Evolutionary conservation across 2,888 invertebrate species (phyloP).

Genomic region (Sinhomidia bicolor): DNA sequence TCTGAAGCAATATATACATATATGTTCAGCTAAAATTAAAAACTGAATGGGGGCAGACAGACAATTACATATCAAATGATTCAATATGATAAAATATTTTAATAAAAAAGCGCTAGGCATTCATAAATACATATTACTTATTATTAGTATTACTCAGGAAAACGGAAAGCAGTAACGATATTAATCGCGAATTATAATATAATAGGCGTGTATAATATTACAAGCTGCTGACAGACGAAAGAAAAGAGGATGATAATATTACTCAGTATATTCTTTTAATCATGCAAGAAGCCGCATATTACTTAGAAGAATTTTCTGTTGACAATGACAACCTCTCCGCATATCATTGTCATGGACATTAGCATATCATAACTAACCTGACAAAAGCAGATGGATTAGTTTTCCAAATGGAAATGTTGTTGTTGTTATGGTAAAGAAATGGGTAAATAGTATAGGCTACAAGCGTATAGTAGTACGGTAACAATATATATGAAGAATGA

Average conservation of each 20-base stretch:
- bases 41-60: neutral
- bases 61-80: neutral
- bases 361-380: slow-evolving; percentile 69
- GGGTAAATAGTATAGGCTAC: neutral
- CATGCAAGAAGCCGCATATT: slow-evolving; percentile 23
- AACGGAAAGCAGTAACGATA: slow-evolving; percentile 39
- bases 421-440: neutral
- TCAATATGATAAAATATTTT: slow-evolving; percentile 5
- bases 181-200: neutral
- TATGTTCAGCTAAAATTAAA: neutral
- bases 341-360: slow-evolving; percentile 57
- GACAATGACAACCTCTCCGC: slow-evolving; percentile 42
- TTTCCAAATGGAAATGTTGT: neutral
- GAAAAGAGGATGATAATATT: too few species aligned
- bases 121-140: slow-evolving; percentile 8
- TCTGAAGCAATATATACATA: too few species aligned
- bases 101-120: slow-evolving; percentile 7
- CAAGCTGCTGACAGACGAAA: neutral
- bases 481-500: too few species aligned
- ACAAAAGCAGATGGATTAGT: slow-evolving; percentile 56
- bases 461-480: too few species aligned
- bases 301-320: too few species aligned
- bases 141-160: slow-evolving; percentile 47
- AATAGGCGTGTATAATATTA: neutral
- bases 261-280: neutral